Base-by-base conservation (phyloP, 2,888 invertebrate genomes). In the Aphidius colemani region DNA sequence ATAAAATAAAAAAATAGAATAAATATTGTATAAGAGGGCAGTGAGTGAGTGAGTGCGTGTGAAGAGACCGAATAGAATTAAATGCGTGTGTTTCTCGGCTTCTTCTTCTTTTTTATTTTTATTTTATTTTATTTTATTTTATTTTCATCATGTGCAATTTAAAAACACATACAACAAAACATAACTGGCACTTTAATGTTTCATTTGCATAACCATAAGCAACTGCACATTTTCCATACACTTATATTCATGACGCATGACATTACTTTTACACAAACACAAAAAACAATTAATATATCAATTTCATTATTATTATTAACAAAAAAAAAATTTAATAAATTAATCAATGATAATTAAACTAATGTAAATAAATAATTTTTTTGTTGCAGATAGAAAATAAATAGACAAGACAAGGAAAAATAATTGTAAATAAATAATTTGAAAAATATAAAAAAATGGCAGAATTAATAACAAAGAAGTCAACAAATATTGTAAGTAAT, bases 381-480 rank as follows among this genome's bases (percentile, higher is more conserved):
- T 49, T 59, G 11, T 49, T 59, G 1, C 43, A 59, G 41, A 53
- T 8, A 39, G 39, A 59, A 46, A 48, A 59, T 48, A 48, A 30
- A 10, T 18, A 18, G n/a, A n/a, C n/a, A 18, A 18, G 1, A 1
- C 13, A 18, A 18, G 2, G 2, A 18, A 18, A 2, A 2, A 18
- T 18, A 18, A 18, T 18, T 18, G 13, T 18, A 18, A 18, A 18
- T 18, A 18, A 18, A 18, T 18, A 18, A 18, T 18, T 18, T 18
- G 13, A 18, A 18, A 18, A 18, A 18, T 2, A 18, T 18, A 50
- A 74, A 68, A 1, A 18, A 18, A 82, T 82, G 82, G 81, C 82
- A 72, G 82, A 81, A 74, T 77, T 82, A 72, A 78, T 78, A 69
- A 75, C 80, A 56, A 82, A 81, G 75, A 82, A 80, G 69, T 78